Conservation (phyloP, 2,888 invertebrate species). For the Oxyscelio sp. region DNA sequence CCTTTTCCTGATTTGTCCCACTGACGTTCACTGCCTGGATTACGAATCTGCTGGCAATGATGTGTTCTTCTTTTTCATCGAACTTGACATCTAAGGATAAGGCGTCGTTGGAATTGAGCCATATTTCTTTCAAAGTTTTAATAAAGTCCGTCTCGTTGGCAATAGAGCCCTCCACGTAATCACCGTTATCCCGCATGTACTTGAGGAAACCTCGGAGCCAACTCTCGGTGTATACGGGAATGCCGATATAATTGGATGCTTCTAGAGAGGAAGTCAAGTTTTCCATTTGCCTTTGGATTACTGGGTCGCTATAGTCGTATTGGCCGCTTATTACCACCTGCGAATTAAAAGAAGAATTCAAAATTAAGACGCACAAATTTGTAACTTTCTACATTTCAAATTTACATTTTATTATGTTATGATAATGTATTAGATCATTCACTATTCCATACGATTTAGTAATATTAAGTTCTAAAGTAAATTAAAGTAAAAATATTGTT, state of each 20-base stretch:
- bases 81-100: constrained; percentile 96
- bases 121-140: constrained; percentile 93
- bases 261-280: constrained; percentile 93
- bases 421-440: no score
- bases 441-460: no score
- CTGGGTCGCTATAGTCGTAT: constrained; percentile 94
- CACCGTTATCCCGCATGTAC: constrained; percentile 92
- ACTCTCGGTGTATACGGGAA: constrained; percentile 95
- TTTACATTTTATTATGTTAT: no score
- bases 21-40: constrained; percentile 96
- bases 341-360: constrained; percentile 68
- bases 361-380: no score
- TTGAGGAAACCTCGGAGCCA: constrained; percentile 95
- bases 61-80: constrained; percentile 92
- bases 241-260: constrained; percentile 93
- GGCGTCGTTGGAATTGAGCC: constrained; percentile 94
- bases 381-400: no score
- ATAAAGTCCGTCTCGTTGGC: constrained; percentile 93
- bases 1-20: constrained; percentile 96
- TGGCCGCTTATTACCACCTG: constrained; percentile 95
- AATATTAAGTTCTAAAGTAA: no score
- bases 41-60: constrained; percentile 95
- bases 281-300: constrained; percentile 94
- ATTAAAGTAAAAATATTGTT: no score
- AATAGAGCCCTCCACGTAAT: constrained; percentile 93